These are phyloP conservation scores for Papilio protenor DNA, from an alignment of 2,888 invertebrate genomes.

Conservation along the genomic window DNA sequence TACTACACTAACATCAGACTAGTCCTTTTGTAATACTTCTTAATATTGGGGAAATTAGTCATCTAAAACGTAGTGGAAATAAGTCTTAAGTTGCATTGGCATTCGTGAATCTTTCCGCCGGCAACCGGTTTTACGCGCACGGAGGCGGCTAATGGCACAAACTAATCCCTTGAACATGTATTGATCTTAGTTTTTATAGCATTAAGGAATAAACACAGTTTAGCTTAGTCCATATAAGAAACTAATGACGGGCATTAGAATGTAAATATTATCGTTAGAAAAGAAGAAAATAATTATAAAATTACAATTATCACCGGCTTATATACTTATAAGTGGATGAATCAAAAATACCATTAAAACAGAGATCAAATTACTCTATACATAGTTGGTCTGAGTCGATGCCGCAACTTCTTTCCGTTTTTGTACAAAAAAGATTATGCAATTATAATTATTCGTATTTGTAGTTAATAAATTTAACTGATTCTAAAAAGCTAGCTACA, in stretches of 20 bases:
- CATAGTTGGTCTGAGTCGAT: background rate
- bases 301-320: no score
- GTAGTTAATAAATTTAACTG: no score
- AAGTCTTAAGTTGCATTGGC: background rate
- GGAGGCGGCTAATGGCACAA: background rate
- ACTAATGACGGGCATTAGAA: background rate
- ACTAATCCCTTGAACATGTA: constrained; percentile 4
- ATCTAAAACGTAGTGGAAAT: background rate
- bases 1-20: no score
- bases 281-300: background rate
- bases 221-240: background rate
- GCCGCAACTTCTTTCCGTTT: background rate
- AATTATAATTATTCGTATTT: no score
- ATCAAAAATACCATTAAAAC: background rate
- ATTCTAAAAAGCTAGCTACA: no score
- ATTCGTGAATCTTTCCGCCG: constrained; percentile 7
- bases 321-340: background rate
- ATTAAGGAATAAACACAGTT: background rate
- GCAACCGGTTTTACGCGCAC: background rate
- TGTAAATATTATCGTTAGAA: background rate
- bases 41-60: background rate
- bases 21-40: no score
- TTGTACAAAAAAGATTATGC: background rate
- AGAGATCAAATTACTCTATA: background rate
- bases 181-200: constrained; percentile 4